Evolutionary conservation across 2,888 invertebrate species (phyloP).

Genomic region (Lasius platythorax): DNA sequence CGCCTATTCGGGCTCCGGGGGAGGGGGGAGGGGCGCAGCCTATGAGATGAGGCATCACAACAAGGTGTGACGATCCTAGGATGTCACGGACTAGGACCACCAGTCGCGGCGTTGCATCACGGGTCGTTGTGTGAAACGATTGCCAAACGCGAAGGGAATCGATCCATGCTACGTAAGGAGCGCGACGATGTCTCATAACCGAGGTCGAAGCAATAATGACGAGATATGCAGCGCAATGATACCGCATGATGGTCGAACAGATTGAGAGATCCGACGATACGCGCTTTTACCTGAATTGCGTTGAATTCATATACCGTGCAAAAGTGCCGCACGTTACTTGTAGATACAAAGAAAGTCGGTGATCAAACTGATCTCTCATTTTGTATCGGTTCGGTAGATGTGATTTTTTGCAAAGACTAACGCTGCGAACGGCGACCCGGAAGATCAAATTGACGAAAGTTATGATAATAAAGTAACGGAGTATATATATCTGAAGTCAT

Average conservation of each 20-base stretch:
- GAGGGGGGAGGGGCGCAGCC: conserved; percentile 86
- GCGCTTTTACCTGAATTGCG: conserved; percentile 54
- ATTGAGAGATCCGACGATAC: conserved; percentile 61
- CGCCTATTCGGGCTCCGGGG: conserved; percentile 88
- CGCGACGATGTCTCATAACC: conserved; percentile 52
- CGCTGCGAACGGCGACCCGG: conserved; percentile 47
- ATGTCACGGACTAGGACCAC: conserved; percentile 68
- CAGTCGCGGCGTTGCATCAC: conserved; percentile 70
- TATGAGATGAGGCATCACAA: conserved; percentile 92
- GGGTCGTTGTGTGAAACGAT: conserved; percentile 71
- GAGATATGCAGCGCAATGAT: conserved; percentile 28
- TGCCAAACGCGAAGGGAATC: conserved; percentile 72
- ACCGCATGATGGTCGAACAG: conserved; percentile 51
- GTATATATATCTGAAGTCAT: conserved; percentile 33
- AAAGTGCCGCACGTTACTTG: conserved; percentile 32
- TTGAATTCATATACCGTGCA: conserved; percentile 26
- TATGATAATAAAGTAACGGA: conserved; percentile 43
- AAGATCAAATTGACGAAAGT: conserved; percentile 52
- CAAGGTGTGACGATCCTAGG: conserved; percentile 88
- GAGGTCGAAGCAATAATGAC: conserved; percentile 55
- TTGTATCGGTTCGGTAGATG: conserved; percentile 49
- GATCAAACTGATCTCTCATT: conserved; percentile 55
- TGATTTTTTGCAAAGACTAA: conserved; percentile 45
- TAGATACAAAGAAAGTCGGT: conserved; percentile 55
- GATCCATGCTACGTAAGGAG: conserved; percentile 60